A percentile compares a stretch with the other conserved stretches of the same genome.
Conservation (phyloP, 2,797 vertebrate genomes). For the Chaetophractus vellerosus region DNA sequence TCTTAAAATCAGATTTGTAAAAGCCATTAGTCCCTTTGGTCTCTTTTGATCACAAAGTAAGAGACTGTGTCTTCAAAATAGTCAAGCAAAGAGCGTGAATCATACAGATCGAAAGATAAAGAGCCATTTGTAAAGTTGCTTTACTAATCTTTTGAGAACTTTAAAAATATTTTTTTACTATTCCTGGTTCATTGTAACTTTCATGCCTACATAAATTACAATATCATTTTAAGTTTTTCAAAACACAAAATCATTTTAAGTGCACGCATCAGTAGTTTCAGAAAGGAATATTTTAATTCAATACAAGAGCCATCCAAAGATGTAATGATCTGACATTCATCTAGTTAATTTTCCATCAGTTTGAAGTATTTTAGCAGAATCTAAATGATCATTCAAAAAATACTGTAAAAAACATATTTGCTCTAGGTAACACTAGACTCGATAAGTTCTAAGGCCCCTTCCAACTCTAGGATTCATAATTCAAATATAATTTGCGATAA, state of each 20-base stretch:
- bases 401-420: neutral
- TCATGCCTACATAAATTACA: neutral
- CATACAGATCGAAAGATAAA: neutral
- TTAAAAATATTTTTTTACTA: neutral
- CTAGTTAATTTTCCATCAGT: neutral
- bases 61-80: neutral
- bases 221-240: conserved; percentile 13
- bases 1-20: conserved; percentile 8
- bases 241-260: conserved; percentile 46
- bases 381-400: neutral
- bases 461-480: neutral
- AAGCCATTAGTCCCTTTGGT: neutral
- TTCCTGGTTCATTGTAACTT: conserved; percentile 1
- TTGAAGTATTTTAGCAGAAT: conserved; percentile 49
- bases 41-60: neutral
- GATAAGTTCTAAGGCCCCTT: neutral
- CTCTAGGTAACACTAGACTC: neutral
- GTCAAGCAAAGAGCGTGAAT: neutral
- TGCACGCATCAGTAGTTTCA: neutral
- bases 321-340: neutral
- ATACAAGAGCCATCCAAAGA: neutral
- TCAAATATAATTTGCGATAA: neutral
- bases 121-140: neutral
- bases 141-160: conserved; percentile 14
- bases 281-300: neutral